Evolutionary conservation across 2,888 invertebrate species (phyloP), one percentile per base, ranked within the genome.

Genomic region (Electrophaes corylata): DNA sequence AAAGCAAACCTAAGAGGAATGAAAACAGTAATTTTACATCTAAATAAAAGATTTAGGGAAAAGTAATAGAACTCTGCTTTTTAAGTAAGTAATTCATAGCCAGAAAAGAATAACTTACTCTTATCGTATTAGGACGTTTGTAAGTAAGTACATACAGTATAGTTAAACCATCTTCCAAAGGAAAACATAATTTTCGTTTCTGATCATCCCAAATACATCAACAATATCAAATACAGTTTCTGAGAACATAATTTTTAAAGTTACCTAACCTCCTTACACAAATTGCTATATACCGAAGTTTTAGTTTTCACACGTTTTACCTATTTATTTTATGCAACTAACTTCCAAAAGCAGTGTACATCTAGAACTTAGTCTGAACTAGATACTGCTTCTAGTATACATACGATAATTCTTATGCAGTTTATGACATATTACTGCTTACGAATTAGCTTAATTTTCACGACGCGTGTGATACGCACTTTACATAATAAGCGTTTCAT

Each of bases 1-100:
- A 51, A 47, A 39, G 20, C n/a, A 12, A 44, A 55, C 50, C 59
- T 57, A 46, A 60, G 50, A 60, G 55, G 55, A 64, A 64, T 60
- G 52, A 50, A 55, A 55, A 49, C 14, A 55, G 44, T 48, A 43
- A 43, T 48, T 10, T 40, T 47, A 51, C 43, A 52, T 31, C 20
- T 48, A 39, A 41, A 12, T n/a, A 35, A 39, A 33, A 41, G n/a
- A 26, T 12, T 0, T 31, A 51, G 35, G n/a, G n/a, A n/a, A 31
- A 4, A n/a, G 4, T n/a, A 16, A 16, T 14, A 35, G 4, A 1
- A 37, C 8, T 37, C 37, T 8, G 16, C 16, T 16, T 37, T 16
- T 16, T 2, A 5, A 4, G 31, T 11, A 52, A 44, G n/a, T 12
- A 37, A n/a, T 31, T n/a, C 18, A 31, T n/a, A 18, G 16, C 31